Evolutionary conservation across 2,888 invertebrate genomes (phyloP).

Genomic region (Eupelmus urozonus): DNA sequence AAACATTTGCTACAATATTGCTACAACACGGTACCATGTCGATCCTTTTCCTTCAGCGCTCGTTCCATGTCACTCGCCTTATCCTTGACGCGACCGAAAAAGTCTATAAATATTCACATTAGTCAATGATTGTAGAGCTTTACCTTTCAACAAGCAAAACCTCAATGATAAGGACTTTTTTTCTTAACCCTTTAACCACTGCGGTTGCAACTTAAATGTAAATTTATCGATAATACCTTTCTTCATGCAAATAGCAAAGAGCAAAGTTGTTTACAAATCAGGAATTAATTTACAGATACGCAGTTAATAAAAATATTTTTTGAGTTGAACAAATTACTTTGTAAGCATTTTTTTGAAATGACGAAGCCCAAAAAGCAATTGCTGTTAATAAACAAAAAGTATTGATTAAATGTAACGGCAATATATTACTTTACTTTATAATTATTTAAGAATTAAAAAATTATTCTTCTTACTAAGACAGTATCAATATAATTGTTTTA

Average conservation of each 20-base stretch:
- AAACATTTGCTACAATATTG: slow-evolving; percentile 39
- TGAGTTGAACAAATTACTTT: not conserved
- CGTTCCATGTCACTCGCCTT: slow-evolving; percentile 95
- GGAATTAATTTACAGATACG: too few species aligned
- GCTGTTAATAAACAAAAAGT: slow-evolving; percentile 26
- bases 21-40: slow-evolving; percentile 83
- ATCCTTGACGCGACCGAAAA: slow-evolving; percentile 97
- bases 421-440: too few species aligned
- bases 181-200: slow-evolving; percentile 53
- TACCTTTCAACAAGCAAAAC: slow-evolving; percentile 34
- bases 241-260: too few species aligned
- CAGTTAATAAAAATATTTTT: not conserved
- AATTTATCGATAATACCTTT: too few species aligned
- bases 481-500: not conserved
- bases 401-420: not conserved
- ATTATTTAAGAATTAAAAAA: too few species aligned
- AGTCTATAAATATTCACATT: slow-evolving; percentile 81
- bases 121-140: slow-evolving; percentile 50
- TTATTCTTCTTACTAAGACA: not conserved
- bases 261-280: too few species aligned
- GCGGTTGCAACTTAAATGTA: not conserved
- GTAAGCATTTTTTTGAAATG: not conserved
- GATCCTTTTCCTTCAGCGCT: slow-evolving; percentile 94
- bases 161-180: slow-evolving; percentile 26
- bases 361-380: slow-evolving; percentile 16